Evolutionary conservation across 2,797 vertebrate species (phyloP).

Genomic region (Cyprinodon diabolis): DNA sequence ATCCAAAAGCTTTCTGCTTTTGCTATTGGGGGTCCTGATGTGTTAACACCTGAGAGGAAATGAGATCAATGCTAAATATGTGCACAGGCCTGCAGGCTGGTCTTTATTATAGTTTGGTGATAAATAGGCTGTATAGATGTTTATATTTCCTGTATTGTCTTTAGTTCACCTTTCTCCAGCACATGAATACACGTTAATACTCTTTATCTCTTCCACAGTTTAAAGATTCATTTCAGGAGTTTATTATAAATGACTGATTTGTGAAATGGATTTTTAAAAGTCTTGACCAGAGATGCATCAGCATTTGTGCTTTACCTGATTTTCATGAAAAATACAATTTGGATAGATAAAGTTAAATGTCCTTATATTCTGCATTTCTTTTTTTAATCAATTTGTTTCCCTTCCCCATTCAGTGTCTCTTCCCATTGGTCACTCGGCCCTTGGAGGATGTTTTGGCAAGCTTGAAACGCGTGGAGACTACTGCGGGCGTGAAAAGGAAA

Average conservation of each 20-base stretch:
- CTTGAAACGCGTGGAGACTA: conserved; percentile 50
- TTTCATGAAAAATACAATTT: too few species aligned
- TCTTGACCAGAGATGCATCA: too few species aligned
- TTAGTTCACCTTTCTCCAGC: too few species aligned
- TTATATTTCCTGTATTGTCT: too few species aligned
- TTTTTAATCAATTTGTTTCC: conserved; percentile 19
- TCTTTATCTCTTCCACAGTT: neutral
- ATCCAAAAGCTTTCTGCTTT: neutral
- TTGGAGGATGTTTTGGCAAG: conserved; percentile 85
- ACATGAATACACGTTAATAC: neutral
- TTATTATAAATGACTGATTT: neutral
- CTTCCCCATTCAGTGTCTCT: conserved; percentile 86
- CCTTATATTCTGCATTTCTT: neutral
- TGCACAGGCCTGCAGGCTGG: neutral
- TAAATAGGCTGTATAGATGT: neutral
- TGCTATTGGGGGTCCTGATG: neutral
- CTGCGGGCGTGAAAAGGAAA: conserved; percentile 63
- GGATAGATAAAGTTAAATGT: too few species aligned
- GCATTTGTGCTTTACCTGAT: too few species aligned
- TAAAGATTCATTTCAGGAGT: neutral
- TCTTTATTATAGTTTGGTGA: neutral
- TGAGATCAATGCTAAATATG: neutral
- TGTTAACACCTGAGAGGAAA: neutral
- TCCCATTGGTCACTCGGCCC: conserved; percentile 89
- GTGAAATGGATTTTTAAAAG: too few species aligned